Evolutionary conservation across 2,797 vertebrate genomes (phyloP), one percentile per base, ranked within the genome.

Genomic region (Morelia viridis): DNA sequence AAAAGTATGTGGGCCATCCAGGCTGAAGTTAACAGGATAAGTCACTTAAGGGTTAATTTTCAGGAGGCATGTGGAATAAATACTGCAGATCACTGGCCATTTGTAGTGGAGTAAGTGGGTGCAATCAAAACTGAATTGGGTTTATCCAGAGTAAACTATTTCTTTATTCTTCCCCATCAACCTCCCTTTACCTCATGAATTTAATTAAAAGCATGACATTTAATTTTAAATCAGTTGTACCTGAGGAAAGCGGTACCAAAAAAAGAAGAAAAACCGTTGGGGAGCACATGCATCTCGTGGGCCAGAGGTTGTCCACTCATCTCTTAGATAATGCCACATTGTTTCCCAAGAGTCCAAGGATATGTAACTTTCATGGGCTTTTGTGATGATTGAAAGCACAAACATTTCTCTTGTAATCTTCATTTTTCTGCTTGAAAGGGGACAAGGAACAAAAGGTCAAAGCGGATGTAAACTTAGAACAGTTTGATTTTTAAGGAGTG

Each of bases 401-500:
- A 61, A 17, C 0, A 15, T 9, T 90, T 46, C 76, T 1, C n/a
- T 90, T n/a, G 71, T 65, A 22, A 85, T 22, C 83, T 4, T 9
- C 89, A 62, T 0, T 0, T 0, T 13, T 4, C 0, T 90, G 13
- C 53, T 76, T 86, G 9, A 89, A 53, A 31, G 76, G 53, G 53
- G 0, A 31, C 41, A 65, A 57, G 22, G 10, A 76, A 5, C 2
- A 93, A 50, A 50, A 58, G 62, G 83, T 46, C 22, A 58, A 58
- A 61, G 26, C 7, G 64, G 90, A 56, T 0, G 6, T 0, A 68
- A 57, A 17, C 89, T 28, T 46, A 61, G 24, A 1, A 2, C 26
- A 11, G 26, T 19, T 19, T 87, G 64, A 61, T 71, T 94, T 95
- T 89, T 85, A 91, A 93, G 94, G 94, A 93, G 91, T 2, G 90